phyloP scores from a whole-genome alignment of 2,888 invertebrate species.

The Brachypterus glaber region DNA sequence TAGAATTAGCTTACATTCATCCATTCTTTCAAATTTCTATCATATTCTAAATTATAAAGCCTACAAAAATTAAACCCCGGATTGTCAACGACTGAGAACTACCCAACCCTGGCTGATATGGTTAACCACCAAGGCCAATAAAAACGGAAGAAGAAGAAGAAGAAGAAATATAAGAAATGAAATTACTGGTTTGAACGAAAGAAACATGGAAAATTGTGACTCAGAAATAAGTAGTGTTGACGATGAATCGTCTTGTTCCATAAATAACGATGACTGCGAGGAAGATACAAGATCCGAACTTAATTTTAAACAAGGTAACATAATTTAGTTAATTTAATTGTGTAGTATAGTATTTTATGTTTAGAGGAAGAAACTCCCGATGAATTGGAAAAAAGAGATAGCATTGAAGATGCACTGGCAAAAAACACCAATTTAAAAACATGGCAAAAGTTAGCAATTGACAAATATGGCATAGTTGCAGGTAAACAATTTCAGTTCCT shows the following conservation, averaged over 20 bases:
- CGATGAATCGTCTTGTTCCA: slow-evolving; percentile 22
- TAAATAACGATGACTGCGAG: slow-evolving; percentile 29
- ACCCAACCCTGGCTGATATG: no score
- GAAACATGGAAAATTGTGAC: slow-evolving; percentile 31
- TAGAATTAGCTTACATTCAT: no score
- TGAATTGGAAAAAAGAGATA: slow-evolving; percentile 50
- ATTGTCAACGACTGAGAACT: no score
- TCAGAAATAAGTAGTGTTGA: slow-evolving; percentile 30
- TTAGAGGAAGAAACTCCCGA: slow-evolving; percentile 51
- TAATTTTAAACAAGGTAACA: slow-evolving; percentile 59
- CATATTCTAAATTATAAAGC: no score
- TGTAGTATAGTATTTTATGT: slow-evolving; percentile 17
- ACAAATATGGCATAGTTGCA: slow-evolving; percentile 58
- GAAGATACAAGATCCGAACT: slow-evolving; percentile 46
- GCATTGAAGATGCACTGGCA: slow-evolving; percentile 49
- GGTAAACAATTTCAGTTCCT: no score
- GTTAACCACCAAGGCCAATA: no score
- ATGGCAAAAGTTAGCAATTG: slow-evolving; percentile 53
- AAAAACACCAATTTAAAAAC: slow-evolving; percentile 44
- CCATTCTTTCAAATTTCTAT: no score
- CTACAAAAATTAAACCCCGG: no score
- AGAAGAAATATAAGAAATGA: no score
- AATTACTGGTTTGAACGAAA: no score
- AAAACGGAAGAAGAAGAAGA: no score
- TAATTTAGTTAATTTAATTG: slow-evolving; percentile 1